A percentile compares a stretch with the other conserved stretches of the same genome.
phyloP scores from a whole-genome alignment of 2,113 vertebrate species.

The Clarias gariepinus region DNA sequence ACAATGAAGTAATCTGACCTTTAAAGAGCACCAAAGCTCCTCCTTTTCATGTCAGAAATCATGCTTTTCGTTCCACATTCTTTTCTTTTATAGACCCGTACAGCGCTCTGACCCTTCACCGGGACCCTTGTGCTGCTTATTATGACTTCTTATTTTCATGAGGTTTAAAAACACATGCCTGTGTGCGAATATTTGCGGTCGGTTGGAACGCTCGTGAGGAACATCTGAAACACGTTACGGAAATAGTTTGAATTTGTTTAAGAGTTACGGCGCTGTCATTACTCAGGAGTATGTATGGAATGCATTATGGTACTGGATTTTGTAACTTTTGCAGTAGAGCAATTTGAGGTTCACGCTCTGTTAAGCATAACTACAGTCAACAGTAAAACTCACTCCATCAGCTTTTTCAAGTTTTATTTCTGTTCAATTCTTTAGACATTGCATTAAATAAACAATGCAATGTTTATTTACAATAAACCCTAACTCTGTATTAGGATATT shows the following conservation, averaged over 20 bases:
- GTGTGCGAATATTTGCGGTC: not conserved
- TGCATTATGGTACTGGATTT: not conserved
- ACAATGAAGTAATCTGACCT: constrained; percentile 6
- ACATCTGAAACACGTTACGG: constrained; percentile 9
- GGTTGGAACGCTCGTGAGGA: not conserved
- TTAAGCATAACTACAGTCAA: not conserved
- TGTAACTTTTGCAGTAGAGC: not conserved
- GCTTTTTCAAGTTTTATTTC: not conserved
- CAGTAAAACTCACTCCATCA: not conserved
- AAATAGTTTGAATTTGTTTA: not conserved
- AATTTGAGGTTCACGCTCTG: not conserved
- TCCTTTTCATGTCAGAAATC: not conserved
- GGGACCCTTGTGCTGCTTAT: not conserved
- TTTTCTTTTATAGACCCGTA: constrained; percentile 1
- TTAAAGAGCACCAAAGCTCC: constrained; percentile 4
- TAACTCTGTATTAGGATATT: not conserved
- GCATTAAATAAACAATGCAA: too few relatives aligned
- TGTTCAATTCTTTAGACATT: not conserved
- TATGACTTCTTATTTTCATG: not conserved
- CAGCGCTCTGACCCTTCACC: not conserved
- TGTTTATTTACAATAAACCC: too few relatives aligned
- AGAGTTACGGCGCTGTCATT: not conserved
- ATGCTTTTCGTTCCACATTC: not conserved
- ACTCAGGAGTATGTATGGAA: not conserved
- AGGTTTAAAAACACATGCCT: not conserved